Conservation (phyloP, 92 coral and sea anemone genomes). For the Palythoa heliodiscus region DNA sequence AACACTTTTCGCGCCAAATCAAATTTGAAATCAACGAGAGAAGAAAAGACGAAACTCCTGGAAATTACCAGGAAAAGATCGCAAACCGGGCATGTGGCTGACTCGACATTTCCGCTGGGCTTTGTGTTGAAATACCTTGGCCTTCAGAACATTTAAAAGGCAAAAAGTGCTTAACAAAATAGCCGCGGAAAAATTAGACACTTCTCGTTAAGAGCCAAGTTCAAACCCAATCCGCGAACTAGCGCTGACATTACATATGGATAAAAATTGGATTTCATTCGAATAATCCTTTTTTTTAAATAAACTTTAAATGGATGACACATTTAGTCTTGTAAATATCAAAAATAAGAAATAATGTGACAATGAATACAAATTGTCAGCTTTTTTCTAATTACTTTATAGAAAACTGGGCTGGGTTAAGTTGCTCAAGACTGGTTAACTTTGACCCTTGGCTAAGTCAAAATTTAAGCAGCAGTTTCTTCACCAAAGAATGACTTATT, state of each 20-base stretch:
- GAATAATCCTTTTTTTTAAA: background rate
- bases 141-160: background rate
- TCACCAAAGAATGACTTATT: too few species aligned
- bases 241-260: background rate
- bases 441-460: too few species aligned
- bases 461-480: too few species aligned
- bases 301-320: background rate
- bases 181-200: background rate
- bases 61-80: background rate
- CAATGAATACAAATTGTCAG: too few species aligned
- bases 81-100: background rate
- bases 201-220: background rate
- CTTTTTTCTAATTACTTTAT: too few species aligned
- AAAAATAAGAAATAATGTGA: background rate
- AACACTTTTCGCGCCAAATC: background rate
- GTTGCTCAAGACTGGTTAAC: too few species aligned
- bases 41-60: background rate
- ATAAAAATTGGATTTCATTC: background rate
- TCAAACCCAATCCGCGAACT: background rate
- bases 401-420: too few species aligned
- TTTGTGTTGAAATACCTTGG: slow-evolving; percentile 18
- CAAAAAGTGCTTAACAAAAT: background rate
- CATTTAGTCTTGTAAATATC: background rate
- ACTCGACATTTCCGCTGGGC: background rate
- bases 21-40: background rate